Evolutionary conservation across 1,140 invertebrate species (phyloP).

Genomic region (Caenorhabditis remanei): DNA sequence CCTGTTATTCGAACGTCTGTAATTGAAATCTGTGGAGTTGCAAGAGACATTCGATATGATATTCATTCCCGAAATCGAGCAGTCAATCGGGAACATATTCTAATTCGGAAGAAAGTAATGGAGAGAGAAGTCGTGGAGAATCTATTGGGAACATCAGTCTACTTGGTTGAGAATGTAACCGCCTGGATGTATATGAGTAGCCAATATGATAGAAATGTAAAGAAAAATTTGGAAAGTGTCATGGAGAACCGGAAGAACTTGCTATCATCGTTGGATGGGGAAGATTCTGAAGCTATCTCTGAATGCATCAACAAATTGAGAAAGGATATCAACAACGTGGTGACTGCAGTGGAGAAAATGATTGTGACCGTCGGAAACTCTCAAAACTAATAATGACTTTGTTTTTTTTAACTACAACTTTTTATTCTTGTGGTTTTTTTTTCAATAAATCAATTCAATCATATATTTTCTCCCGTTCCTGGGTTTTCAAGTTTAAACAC

Average conservation of each 20-base stretch:
- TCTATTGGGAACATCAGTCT: background rate
- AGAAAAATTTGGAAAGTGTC: background rate
- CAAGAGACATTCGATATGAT: constrained; percentile 27
- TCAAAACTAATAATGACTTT: background rate
- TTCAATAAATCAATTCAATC: no score
- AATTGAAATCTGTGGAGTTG: background rate
- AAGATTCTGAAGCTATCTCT: background rate
- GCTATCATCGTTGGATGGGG: background rate
- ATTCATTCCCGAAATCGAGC: background rate
- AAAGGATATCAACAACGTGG: background rate
- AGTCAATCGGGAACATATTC: background rate
- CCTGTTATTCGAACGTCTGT: background rate
- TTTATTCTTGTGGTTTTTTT: no score
- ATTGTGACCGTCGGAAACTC: background rate
- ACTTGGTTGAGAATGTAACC: constrained; percentile 4
- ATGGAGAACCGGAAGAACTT: background rate
- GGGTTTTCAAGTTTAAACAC: no score
- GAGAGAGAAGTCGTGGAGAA: background rate
- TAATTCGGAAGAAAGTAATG: background rate
- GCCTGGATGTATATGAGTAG: constrained; percentile 12
- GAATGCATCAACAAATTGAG: background rate
- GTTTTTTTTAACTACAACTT: no score
- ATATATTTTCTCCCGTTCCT: no score
- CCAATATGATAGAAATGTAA: background rate
- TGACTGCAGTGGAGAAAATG: background rate